Evolutionary conservation across 2,888 invertebrate genomes (phyloP), one percentile per base, ranked within the genome.

Genomic region (Drosophila merina): DNA sequence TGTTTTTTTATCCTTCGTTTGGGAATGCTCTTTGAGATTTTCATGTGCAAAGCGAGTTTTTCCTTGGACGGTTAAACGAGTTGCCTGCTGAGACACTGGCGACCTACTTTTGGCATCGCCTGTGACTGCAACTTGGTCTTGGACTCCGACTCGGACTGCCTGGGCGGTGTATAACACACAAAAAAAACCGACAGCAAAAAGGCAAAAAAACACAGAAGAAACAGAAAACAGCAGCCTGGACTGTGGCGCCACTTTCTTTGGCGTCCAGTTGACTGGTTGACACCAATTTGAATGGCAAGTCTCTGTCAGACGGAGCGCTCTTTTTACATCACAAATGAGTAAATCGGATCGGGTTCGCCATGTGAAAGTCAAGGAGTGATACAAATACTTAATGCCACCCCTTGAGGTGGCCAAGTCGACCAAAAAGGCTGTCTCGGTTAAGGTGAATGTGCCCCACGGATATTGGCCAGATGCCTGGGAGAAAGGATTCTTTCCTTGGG

Each of bases 231-330:
- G 55, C 42, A 40, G 60, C 51, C 38, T 51, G 40, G 44, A 51
- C 25, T 30, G 45, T 86, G 81, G 84, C 81, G 86, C 86, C 81
- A 83, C 86, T 86, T 81, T 82, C 87, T 86, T 85, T 79, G 82
- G 87, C 84, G 82, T 81, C 87, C 87, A 81, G 82, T 81, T 83
- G 83, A 75, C 76, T 86, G 86, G 82, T 85, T 82, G 82, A 82
- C 86, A 82, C 84, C 82, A 74, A 86, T 82, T 82, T 84, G 85
- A 82, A 86, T 86, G 81, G 84, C 84, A 76, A 84, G 72, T 77
- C 67, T 64, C 69, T 66, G 77, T 68, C 71, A 57, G 58, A 48
- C 66, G 52, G 52, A 4, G 36, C 36, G 58, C 49, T 67, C 58
- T 62, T 69, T 60, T 69, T 69, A 67, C 69, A 67, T 69, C 57